A percentile compares a stretch with the other conserved stretches of the same genome.
Evolutionary conservation across 2,797 vertebrate species (phyloP).

Genomic region (Lutjanus campechanus): DNA sequence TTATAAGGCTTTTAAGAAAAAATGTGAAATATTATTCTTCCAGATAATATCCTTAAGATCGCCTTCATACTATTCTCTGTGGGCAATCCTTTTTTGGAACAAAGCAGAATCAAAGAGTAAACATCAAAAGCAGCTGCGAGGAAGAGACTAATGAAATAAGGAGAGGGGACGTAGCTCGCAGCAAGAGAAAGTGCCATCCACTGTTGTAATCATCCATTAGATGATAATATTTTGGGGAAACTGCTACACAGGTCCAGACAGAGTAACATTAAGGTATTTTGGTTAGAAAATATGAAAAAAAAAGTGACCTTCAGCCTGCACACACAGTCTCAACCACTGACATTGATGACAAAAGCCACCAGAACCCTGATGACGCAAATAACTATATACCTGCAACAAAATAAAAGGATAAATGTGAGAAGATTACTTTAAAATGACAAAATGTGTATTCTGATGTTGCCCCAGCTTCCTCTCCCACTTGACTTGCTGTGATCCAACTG

Average conservation of each 20-base stretch:
- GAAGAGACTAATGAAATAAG: constrained; percentile 21
- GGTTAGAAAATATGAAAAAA: neutral
- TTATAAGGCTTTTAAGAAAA: constrained; percentile 2
- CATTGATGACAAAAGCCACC: constrained; percentile 2
- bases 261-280: constrained; percentile 8
- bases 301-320: constrained; percentile 6
- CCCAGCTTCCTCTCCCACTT: constrained; percentile 60
- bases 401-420: constrained; percentile 38
- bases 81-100: constrained; percentile 16
- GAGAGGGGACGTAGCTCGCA: neutral
- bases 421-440: constrained; percentile 44
- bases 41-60: constrained; percentile 22
- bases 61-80: constrained; percentile 2
- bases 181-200: neutral
- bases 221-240: neutral
- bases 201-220: neutral
- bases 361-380: constrained; percentile 26
- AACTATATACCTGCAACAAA: constrained; percentile 28
- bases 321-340: neutral
- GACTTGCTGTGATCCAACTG: constrained; percentile 72
- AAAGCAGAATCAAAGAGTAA: constrained; percentile 21
- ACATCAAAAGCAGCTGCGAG: constrained; percentile 33
- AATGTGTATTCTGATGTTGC: constrained; percentile 64
- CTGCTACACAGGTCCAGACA: neutral
- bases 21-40: neutral